Evolutionary conservation across 1,140 invertebrate species (phyloP).

Genomic region (Hirudo medicinalis): DNA sequence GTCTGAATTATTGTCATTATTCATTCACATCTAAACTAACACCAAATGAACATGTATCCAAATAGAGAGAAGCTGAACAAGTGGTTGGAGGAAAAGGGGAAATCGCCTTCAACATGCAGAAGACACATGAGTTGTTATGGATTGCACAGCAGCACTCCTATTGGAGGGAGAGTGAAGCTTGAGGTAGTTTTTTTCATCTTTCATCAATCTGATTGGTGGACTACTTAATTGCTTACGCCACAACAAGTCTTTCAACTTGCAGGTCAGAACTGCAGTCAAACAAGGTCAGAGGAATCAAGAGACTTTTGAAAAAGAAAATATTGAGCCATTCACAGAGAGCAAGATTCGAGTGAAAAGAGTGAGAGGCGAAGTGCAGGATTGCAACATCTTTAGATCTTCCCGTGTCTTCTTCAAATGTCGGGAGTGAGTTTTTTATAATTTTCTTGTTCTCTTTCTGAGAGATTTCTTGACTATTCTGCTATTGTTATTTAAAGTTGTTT

Average conservation of each 20-base stretch:
- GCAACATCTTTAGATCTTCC: slow-evolving; percentile 7
- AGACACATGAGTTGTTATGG: background rate
- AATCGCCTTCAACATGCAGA: background rate
- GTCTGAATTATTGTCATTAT: too few species aligned
- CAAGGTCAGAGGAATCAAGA: background rate
- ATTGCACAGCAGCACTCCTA: background rate
- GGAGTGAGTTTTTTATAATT: background rate
- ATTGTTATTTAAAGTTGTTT: background rate
- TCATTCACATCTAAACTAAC: too few species aligned
- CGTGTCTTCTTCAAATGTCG: background rate
- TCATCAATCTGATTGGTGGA: background rate
- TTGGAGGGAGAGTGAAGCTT: background rate
- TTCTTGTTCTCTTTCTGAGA: background rate
- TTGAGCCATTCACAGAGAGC: background rate
- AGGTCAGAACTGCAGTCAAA: background rate
- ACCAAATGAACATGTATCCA: background rate
- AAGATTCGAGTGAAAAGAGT: background rate
- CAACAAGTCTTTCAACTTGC: too few species aligned
- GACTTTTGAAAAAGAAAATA: background rate
- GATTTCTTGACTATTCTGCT: background rate
- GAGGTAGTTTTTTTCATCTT: background rate
- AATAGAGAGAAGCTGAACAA: background rate
- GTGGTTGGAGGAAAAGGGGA: background rate
- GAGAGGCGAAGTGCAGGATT: slow-evolving; percentile 1
- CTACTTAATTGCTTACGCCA: background rate